Conservation (phyloP, 2,888 invertebrate genomes). For the Cepaea hortensis region DNA sequence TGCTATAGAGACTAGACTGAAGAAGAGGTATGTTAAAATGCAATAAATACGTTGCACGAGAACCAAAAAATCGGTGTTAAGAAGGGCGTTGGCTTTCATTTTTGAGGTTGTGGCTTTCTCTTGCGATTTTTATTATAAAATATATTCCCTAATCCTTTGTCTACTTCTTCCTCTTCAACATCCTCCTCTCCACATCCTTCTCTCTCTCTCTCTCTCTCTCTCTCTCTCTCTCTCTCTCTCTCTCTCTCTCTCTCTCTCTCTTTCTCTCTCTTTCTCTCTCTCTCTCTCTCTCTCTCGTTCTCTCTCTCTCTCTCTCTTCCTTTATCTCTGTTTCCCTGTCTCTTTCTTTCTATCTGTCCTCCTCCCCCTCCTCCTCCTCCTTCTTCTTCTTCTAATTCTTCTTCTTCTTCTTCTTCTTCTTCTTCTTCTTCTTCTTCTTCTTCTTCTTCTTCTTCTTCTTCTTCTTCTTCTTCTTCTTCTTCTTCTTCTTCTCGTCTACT, state of each 20-base stretch:
- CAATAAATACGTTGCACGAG: no score
- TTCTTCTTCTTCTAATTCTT: conserved; percentile 8
- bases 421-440: background rate
- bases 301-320: no score
- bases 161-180: background rate
- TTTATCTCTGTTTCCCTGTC: no score
- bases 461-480: background rate
- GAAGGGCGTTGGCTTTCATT: no score
- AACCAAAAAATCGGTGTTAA: no score
- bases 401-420: background rate
- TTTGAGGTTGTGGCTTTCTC: no score
- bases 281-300: background rate
- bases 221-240: background rate
- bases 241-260: conserved; percentile 10
- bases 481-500: background rate
- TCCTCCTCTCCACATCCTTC: background rate
- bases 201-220: conserved; percentile 1
- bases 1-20: no score
- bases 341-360: background rate
- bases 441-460: conserved; percentile 3
- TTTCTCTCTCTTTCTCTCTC: background rate
- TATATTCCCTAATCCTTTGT: background rate
- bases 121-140: no score
- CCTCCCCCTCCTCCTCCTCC: background rate
- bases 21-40: no score